phyloP scores from a whole-genome alignment of 2,113 vertebrate species.

The Amblyopsis rosae region DNA sequence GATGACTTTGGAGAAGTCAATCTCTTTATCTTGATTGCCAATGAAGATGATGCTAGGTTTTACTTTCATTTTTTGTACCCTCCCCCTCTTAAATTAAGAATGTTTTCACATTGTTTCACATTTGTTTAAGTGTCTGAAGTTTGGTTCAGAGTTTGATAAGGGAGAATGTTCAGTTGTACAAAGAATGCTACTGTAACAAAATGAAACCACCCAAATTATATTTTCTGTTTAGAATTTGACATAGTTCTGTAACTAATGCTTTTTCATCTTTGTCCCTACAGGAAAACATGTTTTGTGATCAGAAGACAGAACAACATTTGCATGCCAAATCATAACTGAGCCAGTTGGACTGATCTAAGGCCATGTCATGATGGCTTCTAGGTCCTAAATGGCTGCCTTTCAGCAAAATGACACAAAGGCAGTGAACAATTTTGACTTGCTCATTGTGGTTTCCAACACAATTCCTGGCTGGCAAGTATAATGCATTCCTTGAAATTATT shows the following conservation, averaged over 20 bases:
- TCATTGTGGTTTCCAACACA: not conserved
- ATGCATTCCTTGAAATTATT: not conserved
- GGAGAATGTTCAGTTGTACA: not conserved
- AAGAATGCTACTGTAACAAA: not conserved
- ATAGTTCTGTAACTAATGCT: not conserved
- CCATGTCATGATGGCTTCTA: not conserved
- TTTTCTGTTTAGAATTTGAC: not conserved
- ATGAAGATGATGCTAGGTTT: too few relatives aligned
- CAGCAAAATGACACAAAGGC: not conserved
- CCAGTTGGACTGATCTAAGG: slow-evolving; percentile 18
- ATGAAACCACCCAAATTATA: not conserved
- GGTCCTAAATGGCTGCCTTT: not conserved
- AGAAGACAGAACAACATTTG: slow-evolving; percentile 25
- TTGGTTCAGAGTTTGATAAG: not conserved
- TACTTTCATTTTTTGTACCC: too few relatives aligned
- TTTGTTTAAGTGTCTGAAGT: not conserved
- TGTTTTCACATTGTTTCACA: not conserved
- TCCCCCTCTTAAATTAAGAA: too few relatives aligned
- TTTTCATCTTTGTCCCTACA: slow-evolving; percentile 11
- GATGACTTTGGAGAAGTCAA: too few relatives aligned
- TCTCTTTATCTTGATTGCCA: too few relatives aligned
- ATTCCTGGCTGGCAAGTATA: not conserved
- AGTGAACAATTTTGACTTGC: not conserved
- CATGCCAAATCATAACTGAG: slow-evolving; percentile 3
- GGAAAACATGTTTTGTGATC: slow-evolving; percentile 25